A percentile compares a stretch with the other conserved stretches of the same genome.
Conservation (phyloP, 2,797 vertebrate genomes). For the Menidia menidia region DNA sequence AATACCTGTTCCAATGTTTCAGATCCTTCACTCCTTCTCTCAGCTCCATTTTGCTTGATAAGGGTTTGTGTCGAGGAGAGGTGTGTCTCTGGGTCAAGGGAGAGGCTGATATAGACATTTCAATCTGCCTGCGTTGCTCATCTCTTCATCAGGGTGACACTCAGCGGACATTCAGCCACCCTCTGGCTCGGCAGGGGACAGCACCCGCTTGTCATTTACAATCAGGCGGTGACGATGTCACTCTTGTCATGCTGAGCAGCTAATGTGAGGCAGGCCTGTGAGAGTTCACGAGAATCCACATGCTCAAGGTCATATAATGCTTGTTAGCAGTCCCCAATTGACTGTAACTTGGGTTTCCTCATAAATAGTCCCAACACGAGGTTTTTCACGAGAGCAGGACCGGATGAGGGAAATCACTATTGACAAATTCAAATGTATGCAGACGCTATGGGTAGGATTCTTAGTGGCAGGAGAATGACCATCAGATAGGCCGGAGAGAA, state of each 20-base stretch:
- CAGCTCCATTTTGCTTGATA: slow-evolving; percentile 34
- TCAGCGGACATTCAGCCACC: slow-evolving; percentile 44
- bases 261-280: slow-evolving; percentile 45
- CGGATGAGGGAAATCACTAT: slow-evolving; percentile 42
- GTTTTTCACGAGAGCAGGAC: slow-evolving; percentile 29
- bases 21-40: slow-evolving; percentile 21
- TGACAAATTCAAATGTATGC: slow-evolving; percentile 63
- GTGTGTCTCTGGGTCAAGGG: slow-evolving; percentile 45
- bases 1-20: slow-evolving; percentile 33
- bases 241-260: slow-evolving; percentile 45
- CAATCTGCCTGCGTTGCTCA: slow-evolving; percentile 63
- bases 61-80: slow-evolving; percentile 23
- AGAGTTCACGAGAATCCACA: slow-evolving; percentile 11
- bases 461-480: slow-evolving; percentile 18
- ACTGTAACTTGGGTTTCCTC: slow-evolving; percentile 23
- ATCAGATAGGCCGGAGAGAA: slow-evolving; percentile 39
- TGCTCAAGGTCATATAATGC: slow-evolving; percentile 28
- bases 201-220: slow-evolving; percentile 64
- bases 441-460: slow-evolving; percentile 54
- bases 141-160: slow-evolving; percentile 57
- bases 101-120: slow-evolving; percentile 66
- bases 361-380: slow-evolving; percentile 40
- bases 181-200: slow-evolving; percentile 54
- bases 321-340: slow-evolving; percentile 14
- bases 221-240: slow-evolving; percentile 68